Base-by-base conservation (phyloP, 2,113 vertebrate species). In the Raja brachyura region DNA sequence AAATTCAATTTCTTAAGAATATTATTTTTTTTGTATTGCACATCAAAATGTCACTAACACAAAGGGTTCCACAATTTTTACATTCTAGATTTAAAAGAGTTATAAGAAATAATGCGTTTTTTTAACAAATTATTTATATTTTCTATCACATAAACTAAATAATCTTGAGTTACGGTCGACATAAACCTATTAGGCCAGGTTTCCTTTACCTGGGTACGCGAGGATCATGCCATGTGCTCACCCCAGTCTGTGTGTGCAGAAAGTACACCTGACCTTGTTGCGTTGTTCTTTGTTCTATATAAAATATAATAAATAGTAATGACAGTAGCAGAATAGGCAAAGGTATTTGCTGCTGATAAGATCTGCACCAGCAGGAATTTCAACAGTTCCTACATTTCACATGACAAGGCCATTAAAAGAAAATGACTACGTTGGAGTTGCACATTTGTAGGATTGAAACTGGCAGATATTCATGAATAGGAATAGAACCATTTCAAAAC, bases 181-280 rank as follows among this genome's bases (percentile, higher is more conserved):
- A 20, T 25, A 54, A 68, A 70, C 68, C 66, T 33, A 73, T 92
- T 73, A 92, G 66, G 90, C 66, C 90, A 48, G 33, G 33, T 14
- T 92, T 92, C 22, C 68, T 92, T 97, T 96, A 99, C 98, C 98
- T 97, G 75, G 98, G 98, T 78, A 99, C 98, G 93, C 98, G 96
- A 92, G 98, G 98, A 94, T 99, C 98, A 0, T 99, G 98, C 98
- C 98, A 99, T 0, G 98, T 99, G 96, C 98, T 99, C 94, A 99
- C 98, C 93, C 98, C 98, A 70, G 98, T 99, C 95, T 99, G 98
- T 73, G 98, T 99, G 93, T 99, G 98, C 68, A 99, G 97, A 95
- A 99, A 99, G 96, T 99, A 99, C 59, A 99, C 98, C 94, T 99
- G 98, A 93, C 98, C 98, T 95, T 99, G 98, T 93, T 99, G 98